Evolutionary conservation across 2,113 vertebrate species (phyloP).

Genomic region (Mormyrus iriodes): DNA sequence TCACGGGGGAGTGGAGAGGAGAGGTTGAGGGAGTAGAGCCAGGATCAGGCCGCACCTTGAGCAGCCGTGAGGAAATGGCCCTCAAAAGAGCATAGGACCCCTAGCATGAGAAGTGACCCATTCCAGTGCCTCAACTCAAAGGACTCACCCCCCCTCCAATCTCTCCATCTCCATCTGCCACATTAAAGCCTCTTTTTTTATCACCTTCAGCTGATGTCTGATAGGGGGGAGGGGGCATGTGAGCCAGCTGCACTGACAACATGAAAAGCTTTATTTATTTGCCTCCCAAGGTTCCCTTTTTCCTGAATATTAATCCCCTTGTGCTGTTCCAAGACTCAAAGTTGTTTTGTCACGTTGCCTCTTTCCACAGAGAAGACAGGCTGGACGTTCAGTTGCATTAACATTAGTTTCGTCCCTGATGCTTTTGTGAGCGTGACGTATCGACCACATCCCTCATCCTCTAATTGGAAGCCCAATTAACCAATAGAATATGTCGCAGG

Average conservation of each 20-base stretch:
- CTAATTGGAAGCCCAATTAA: background rate
- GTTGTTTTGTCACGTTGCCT: background rate
- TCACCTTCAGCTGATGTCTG: background rate
- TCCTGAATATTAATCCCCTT: background rate
- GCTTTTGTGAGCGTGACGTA: background rate
- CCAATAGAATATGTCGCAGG: background rate
- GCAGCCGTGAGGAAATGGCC: background rate
- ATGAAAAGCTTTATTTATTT: background rate
- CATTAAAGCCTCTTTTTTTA: background rate
- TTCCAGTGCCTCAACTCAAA: background rate
- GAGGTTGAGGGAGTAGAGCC: background rate
- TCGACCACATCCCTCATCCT: background rate
- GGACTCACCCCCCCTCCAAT: background rate
- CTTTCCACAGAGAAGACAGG: background rate
- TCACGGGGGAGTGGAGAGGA: background rate
- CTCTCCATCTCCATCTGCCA: background rate
- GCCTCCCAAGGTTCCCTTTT: background rate
- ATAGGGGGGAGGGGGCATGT: background rate
- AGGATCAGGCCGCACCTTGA: background rate
- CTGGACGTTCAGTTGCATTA: background rate
- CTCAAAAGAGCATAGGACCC: background rate
- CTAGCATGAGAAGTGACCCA: background rate
- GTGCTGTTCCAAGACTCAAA: background rate
- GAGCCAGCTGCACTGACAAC: background rate
- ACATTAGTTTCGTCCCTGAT: background rate